Evolutionary conservation across 2,888 invertebrate genomes (phyloP), one percentile per base, ranked within the genome.

Genomic region (Listrodromus nycthemerus): DNA sequence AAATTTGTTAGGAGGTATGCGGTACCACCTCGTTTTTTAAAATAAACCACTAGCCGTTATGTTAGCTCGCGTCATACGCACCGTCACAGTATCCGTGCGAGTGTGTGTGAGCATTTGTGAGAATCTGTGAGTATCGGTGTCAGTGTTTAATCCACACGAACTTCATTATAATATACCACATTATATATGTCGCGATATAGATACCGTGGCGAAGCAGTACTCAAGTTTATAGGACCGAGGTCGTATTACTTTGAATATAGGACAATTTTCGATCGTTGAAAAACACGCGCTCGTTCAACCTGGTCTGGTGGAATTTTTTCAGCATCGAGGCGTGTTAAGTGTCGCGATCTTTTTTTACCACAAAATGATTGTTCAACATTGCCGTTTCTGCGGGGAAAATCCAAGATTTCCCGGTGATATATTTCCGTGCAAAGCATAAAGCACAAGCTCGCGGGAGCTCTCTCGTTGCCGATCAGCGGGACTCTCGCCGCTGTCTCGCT

Each of bases 391-490:
- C 21, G 10, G 55, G 19, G 10, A 55, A 21, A 55, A 55, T 19
- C 24, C 8, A 24, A 52, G 45, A 73, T 66, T 77, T 70, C 65
- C 37, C 48, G 41, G 63, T 78, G 74, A 82, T 82, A 80, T 70
- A 80, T 52, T 48, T 16, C 37, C 52, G 45, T 45, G 67, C 10
- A 63, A 73, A 48, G 48, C 73, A 41, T 19, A 48, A 50, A 70
- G 33, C 61, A 61, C 65, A 77, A 27, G 67, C 73, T 61, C 37
- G 48, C 37, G 74, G 19, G 48, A 52, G 52, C 45, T 55, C 41
- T 70, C 41, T 80, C 63, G 48, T 74, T 70, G 33, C 74, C 81
- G 78, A 78, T 84, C 81, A 65, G 65, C 50, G 21, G 70, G 74
- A 84, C 58, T 70, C 70, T 82, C 84, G 65, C 30, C 58, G 73